Evolutionary conservation across 2,113 vertebrate genomes (phyloP), one percentile per base, ranked within the genome.

Genomic region (Colossoma macropomum): DNA sequence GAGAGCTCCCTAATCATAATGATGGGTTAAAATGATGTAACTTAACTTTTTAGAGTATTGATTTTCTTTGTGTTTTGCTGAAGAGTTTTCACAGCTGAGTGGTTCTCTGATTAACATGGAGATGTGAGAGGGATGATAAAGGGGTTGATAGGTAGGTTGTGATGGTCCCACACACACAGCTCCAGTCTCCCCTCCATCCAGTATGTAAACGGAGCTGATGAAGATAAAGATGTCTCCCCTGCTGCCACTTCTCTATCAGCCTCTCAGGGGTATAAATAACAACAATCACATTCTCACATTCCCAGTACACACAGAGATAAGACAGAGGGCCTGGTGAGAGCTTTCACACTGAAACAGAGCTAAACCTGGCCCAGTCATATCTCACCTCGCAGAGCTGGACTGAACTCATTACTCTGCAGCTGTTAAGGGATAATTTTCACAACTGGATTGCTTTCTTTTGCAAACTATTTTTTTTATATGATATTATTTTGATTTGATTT

Each of bases 141-240:
- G 38, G 32, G 34, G 32, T 69, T 69, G 38, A 45, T n/a, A 62
- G 34, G 23, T 45, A 13, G 23, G 3, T 70, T 23, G 68, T 45
- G 10, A 23, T 71, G 34, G 68, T 45, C 19, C 34, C 28, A 34
- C 50, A 69, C 32, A 41, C 25, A 32, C 23, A 72, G 69, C 65
- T 59, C 23, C 23, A 38, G 28, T 72, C 78, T 80, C 65, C 52
- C 28, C 28, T 65, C 30, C 25, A 41, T 25, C 59, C 70, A 48
- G n/a, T 63, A 73, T 81, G 70, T 74, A 81, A 81, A 81, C 48
- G 56, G 27, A 34, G 69, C 79, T 75, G 79, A 25, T 66, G 45
- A 79, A 84, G 81, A 84, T 88, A 80, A 86, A 75, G 79, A 71
- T 62, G 68, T 77, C 81, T 86, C 69, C 73, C 68, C 63, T 23